Evolutionary conservation across 2,888 invertebrate genomes (phyloP), one percentile per base, ranked within the genome.

Genomic region (Hirtodrosophila alboralis): DNA sequence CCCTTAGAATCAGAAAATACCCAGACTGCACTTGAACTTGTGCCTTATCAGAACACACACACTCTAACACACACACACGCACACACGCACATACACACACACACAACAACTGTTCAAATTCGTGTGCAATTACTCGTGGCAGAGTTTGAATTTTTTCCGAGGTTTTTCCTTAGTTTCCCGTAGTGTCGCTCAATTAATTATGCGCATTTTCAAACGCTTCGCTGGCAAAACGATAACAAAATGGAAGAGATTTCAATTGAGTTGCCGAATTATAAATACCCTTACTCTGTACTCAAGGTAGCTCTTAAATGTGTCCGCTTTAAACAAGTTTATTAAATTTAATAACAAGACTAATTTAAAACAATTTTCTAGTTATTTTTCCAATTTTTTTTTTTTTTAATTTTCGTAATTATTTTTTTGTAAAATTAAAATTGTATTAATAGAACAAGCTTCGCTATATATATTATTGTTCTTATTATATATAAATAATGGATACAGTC

Each of bases 1-100:
- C 12, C 36, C 47, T 4, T n/a, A 12, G 1, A 30, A 36, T 27
- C 12, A 23, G n/a, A n/a, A n/a, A n/a, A n/a, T n/a, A n/a, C n/a
- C 45, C 33, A 21, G 33, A 61, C 60, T 75, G 76, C 70, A 76
- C 76, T 76, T 76, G 76, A 76, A 75, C 63, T 73, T 73, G 69
- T 41, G 66, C 58, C 58, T 60, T 63, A 67, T 60, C 66, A 54
- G 23, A 28, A 14, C 26, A 41, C 21, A 37, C 5, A 44, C 18
- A 43, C 37, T 33, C 21, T 41, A 28, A 41, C 21, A 37, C 5
- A 44, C 18, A 43, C 37, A 37, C 21, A 47, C 28, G 44, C 41
- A 47, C 28, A 52, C 30, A 51, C 23, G 21, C 33, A 13, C 23
- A 30, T 31, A 27, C 10, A 34, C 12, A 31, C 36, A 26, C 2